These are phyloP conservation scores for Smittia aterrima DNA, from an alignment of 2,888 invertebrate species.

Conservation along the genomic window DNA sequence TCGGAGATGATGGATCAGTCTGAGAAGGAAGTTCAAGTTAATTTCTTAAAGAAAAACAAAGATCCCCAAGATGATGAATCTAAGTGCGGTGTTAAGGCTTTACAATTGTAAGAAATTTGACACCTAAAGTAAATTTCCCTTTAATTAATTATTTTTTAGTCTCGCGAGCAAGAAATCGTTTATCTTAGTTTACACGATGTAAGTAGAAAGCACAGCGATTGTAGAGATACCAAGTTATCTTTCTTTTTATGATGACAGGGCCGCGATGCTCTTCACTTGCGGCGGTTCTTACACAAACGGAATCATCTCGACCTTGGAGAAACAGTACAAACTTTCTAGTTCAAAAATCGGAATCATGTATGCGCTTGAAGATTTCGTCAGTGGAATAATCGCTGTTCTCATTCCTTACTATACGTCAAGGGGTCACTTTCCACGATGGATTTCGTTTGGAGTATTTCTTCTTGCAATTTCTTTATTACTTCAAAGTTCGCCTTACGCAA, in stretches of 20 bases:
- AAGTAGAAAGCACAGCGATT: too few species aligned
- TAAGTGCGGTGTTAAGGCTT: too few species aligned
- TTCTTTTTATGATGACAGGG: too few species aligned
- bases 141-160: not conserved
- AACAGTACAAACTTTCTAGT: constrained; percentile 25
- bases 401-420: not conserved
- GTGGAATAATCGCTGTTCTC: not conserved
- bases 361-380: not conserved
- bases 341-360: not conserved
- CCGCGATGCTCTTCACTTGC: not conserved
- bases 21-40: too few species aligned
- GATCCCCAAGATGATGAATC: too few species aligned
- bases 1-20: too few species aligned
- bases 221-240: too few species aligned
- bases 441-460: not conserved
- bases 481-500: constrained; percentile 57
- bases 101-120: too few species aligned
- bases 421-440: constrained; percentile 20
- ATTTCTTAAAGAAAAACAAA: too few species aligned
- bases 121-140: too few species aligned
- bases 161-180: constrained; percentile 15
- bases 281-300: not conserved
- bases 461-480: not conserved
- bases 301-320: constrained; percentile 14
- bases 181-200: not conserved